These are phyloP conservation scores for Lerista edwardsae DNA, from an alignment of 2,797 vertebrate genomes.

Conservation along the genomic window DNA sequence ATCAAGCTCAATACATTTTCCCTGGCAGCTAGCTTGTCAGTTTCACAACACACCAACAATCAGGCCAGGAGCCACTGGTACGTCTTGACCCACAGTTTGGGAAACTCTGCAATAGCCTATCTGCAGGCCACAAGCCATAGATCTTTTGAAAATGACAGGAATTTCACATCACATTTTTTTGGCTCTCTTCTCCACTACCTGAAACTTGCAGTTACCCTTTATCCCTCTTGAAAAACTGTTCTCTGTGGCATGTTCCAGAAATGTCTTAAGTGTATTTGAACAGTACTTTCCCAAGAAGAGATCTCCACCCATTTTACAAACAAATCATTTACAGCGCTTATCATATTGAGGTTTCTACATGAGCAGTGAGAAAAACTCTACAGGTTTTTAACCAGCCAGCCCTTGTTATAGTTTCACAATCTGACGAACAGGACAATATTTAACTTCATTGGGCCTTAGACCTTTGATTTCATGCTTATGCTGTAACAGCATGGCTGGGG, in stretches of 20 bases:
- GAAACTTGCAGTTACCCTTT: neutral
- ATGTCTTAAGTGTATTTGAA: constrained; percentile 34
- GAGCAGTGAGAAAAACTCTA: constrained; percentile 9
- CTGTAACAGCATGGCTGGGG: neutral
- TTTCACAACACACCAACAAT: no score
- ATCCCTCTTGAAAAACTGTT: constrained; percentile 29
- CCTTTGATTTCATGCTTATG: neutral
- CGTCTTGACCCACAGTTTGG: no score
- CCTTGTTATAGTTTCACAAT: constrained; percentile 14
- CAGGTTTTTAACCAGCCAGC: constrained; percentile 39
- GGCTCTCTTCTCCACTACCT: neutral
- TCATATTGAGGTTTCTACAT: constrained; percentile 21
- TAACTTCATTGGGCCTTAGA: neutral
- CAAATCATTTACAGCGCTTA: constrained; percentile 19
- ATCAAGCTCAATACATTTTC: no score
- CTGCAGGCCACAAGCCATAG: neutral
- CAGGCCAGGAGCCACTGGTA: no score
- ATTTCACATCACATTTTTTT: neutral
- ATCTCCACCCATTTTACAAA: constrained; percentile 41
- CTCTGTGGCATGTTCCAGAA: constrained; percentile 33
- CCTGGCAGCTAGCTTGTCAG: no score
- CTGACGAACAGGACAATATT: neutral
- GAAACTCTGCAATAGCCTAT: neutral
- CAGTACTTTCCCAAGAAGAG: constrained; percentile 37
- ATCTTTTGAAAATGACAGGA: neutral